phyloP scores from a whole-genome alignment of 2,113 vertebrate genomes.

The Leucoraja erinaceus region DNA sequence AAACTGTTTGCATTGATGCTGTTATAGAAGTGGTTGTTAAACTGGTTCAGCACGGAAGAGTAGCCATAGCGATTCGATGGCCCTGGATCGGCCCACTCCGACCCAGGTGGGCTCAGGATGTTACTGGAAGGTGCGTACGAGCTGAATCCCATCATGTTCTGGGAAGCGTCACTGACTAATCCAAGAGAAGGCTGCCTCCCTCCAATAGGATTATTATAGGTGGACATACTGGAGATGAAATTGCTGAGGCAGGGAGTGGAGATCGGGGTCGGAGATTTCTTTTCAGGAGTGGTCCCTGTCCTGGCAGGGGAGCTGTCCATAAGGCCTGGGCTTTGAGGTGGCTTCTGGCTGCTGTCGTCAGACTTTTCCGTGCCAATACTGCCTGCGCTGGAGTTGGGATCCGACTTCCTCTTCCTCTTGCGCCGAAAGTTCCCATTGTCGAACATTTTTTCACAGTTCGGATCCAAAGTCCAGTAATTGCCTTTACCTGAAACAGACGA shows the following conservation, averaged over 20 bases:
- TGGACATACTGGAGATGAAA: slow-evolving; percentile 78
- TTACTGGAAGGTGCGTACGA: slow-evolving; percentile 71
- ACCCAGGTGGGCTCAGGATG: slow-evolving; percentile 61
- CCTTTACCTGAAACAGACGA: slow-evolving; percentile 77
- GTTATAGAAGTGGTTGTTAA: slow-evolving; percentile 80
- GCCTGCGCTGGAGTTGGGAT: slow-evolving; percentile 54
- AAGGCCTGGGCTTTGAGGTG: slow-evolving; percentile 55
- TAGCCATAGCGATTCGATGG: slow-evolving; percentile 68
- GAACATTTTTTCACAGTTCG: slow-evolving; percentile 99
- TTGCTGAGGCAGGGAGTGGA: slow-evolving; percentile 70
- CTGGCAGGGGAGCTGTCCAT: slow-evolving; percentile 58
- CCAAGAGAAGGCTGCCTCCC: slow-evolving; percentile 58
- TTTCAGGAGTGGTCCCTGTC: slow-evolving; percentile 57
- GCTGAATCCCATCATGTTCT: slow-evolving; percentile 65
- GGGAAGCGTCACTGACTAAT: slow-evolving; percentile 63
- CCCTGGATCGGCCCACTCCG: slow-evolving; percentile 67
- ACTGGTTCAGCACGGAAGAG: slow-evolving; percentile 76
- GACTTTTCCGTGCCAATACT: slow-evolving; percentile 63
- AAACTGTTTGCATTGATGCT: slow-evolving; percentile 60
- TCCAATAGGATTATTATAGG: slow-evolving; percentile 46
- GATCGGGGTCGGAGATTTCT: slow-evolving; percentile 62
- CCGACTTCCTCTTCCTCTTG: slow-evolving; percentile 95
- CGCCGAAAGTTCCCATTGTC: slow-evolving; percentile 97
- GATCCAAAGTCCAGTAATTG: slow-evolving; percentile 98
- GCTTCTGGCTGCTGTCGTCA: slow-evolving; percentile 61